Conservation (phyloP, 2,888 invertebrate genomes). For the Pachydiplax longipennis region DNA sequence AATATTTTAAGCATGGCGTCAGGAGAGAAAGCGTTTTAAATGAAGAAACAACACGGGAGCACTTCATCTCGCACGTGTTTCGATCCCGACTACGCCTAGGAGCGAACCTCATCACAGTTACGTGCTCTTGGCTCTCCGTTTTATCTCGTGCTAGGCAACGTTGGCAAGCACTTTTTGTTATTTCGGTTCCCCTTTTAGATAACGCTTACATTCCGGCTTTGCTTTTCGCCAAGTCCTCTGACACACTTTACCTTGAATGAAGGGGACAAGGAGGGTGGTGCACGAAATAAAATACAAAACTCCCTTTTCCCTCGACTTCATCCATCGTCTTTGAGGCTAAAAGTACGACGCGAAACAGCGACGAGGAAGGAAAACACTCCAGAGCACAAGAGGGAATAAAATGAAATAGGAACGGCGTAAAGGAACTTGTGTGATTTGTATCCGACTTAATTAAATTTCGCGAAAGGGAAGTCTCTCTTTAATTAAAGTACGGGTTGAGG, state of each 20-base stretch:
- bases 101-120: too few relatives aligned
- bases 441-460: slow-evolving; percentile 23
- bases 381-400: neutral
- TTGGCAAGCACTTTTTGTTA: neutral
- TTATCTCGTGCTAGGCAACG: neutral
- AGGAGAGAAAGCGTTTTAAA: neutral
- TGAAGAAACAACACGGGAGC: neutral
- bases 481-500: neutral
- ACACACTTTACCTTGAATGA: neutral
- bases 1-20: neutral
- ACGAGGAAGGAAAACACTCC: neutral
- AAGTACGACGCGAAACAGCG: neutral
- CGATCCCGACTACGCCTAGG: too few relatives aligned
- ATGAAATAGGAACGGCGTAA: neutral
- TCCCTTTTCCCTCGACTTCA: neutral
- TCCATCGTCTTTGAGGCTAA: neutral
- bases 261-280: neutral
- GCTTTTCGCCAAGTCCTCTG: neutral
- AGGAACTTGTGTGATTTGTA: slow-evolving; percentile 5
- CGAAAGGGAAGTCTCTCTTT: neutral
- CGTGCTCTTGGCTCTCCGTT: neutral
- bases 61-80: neutral
- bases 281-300: neutral
- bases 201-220: neutral
- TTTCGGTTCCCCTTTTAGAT: neutral